Base-by-base conservation (phyloP, 2,113 vertebrate species). In the Antechinus stuartii region DNA sequence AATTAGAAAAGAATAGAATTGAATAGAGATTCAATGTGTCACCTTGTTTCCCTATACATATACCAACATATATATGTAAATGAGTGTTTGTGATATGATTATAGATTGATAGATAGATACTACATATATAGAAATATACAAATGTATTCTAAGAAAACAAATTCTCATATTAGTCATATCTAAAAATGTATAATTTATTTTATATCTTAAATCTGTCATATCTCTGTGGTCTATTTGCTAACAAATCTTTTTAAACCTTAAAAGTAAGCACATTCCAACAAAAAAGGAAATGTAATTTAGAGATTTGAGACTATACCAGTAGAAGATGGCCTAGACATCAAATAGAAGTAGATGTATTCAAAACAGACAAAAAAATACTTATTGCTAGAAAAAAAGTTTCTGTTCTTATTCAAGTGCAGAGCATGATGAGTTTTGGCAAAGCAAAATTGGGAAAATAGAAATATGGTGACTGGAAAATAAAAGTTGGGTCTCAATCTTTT, bases 401-500 rank as follows among this genome's bases (percentile, higher is more conserved):
- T 84, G n/a, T 23, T 84, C n/a, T 84, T 22, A 84, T 94, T 22
- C 42, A 93, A 27, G 54, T 68, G 61, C 57, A 68, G n/a, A 96
- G 56, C 9, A 93, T 92, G 91, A 91, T 93, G 92, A 90, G 56
- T 89, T 94, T 94, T 96, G 89, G 84, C 94, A 92, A 54, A 96
- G 90, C 24, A 57, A 42, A 95, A 94, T 84, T 97, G 95, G 90
- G 49, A 95, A 97, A 95, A 91, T 50, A 96, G 92, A 94, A 95
- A 96, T 94, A 92, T 12, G 61, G 89, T 92, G 46, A 54, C 91
- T 98, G 93, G 94, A 96, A 96, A 95, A 90, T 89, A 55, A 94
- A 95, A 96, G 96, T 93, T 96, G 61, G 96, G 94, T 95, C 92
- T 95, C 93, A 95, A 93, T 91, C 94, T 93, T 95, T 91, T 93